Conservation (phyloP, 1,140 invertebrate genomes). For the Hylaeus anthracinus region DNA sequence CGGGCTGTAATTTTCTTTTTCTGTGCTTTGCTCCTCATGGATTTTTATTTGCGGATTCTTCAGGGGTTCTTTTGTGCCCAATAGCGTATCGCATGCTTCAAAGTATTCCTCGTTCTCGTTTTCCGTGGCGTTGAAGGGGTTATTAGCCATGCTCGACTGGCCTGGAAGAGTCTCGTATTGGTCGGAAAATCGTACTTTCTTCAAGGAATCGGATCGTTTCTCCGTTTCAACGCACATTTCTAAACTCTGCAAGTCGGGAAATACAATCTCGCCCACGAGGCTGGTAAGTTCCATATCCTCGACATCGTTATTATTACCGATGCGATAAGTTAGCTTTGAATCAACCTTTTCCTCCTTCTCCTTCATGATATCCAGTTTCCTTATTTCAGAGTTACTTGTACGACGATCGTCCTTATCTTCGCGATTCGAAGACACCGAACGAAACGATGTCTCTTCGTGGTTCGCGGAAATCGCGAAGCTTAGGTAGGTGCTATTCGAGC, state of each 20-base stretch:
- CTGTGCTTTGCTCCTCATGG: neutral
- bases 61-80: neutral
- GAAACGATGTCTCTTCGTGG: constrained; percentile 26
- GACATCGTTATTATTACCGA: neutral
- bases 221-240: neutral
- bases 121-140: neutral
- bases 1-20: constrained; percentile 25
- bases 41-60: neutral
- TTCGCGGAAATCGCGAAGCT: constrained; percentile 25
- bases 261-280: neutral
- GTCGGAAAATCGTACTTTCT: constrained; percentile 68
- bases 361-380: constrained; percentile 45
- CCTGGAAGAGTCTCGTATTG: constrained; percentile 21
- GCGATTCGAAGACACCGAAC: neutral
- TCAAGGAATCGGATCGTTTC: constrained; percentile 40
- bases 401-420: neutral
- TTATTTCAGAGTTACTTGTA: constrained; percentile 14
- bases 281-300: constrained; percentile 59
- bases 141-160: neutral
- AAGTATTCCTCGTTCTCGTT: constrained; percentile 9
- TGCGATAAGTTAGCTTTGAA: neutral
- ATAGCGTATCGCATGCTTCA: constrained; percentile 8
- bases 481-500: constrained; percentile 24
- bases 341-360: constrained; percentile 14
- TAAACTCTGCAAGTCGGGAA: neutral